phyloP scores from a whole-genome alignment of 2,797 vertebrate genomes.

The Clarias laeviceps region DNA sequence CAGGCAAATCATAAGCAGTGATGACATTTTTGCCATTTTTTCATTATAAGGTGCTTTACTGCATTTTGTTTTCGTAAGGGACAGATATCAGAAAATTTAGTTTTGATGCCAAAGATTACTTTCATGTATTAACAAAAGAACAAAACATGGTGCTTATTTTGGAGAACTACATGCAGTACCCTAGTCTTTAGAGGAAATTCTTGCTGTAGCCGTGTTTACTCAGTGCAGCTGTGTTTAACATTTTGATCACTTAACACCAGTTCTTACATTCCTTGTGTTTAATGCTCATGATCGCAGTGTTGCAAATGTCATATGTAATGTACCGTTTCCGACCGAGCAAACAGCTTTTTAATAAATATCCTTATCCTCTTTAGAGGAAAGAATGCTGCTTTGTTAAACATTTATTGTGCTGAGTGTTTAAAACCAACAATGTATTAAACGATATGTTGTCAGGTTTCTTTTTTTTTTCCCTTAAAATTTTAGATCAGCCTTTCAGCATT shows the following conservation, averaged over 20 bases:
- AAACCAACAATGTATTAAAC: conserved; percentile 29
- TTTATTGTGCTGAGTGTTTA: conserved; percentile 45
- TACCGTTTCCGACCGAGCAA: conserved; percentile 22
- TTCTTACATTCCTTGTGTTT: conserved; percentile 25
- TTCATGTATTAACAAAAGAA: conserved; percentile 20
- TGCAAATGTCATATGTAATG: conserved; percentile 28
- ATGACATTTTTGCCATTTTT: conserved; percentile 14
- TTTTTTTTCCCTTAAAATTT: background rate
- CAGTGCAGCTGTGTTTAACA: conserved; percentile 12
- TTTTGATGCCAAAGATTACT: conserved; percentile 51
- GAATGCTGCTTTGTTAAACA: conserved; percentile 57
- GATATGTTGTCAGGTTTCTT: conserved; percentile 5
- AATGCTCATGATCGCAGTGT: conserved; percentile 29
- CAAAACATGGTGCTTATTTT: conserved; percentile 39
- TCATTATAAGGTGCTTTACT: conserved; percentile 33
- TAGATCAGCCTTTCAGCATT: conserved; percentile 26
- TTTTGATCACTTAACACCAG: conserved; percentile 26
- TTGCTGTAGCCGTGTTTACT: conserved; percentile 18
- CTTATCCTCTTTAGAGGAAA: conserved; percentile 39
- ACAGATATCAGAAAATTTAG: background rate
- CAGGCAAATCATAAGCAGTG: background rate
- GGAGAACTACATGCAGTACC: conserved; percentile 21
- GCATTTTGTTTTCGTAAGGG: conserved; percentile 12
- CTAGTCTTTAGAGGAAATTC: conserved; percentile 14
- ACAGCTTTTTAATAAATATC: conserved; percentile 38